Evolutionary conservation across 2,797 vertebrate genomes (phyloP), one percentile per base, ranked within the genome.

Genomic region (Spinibarbus caldwelli): DNA sequence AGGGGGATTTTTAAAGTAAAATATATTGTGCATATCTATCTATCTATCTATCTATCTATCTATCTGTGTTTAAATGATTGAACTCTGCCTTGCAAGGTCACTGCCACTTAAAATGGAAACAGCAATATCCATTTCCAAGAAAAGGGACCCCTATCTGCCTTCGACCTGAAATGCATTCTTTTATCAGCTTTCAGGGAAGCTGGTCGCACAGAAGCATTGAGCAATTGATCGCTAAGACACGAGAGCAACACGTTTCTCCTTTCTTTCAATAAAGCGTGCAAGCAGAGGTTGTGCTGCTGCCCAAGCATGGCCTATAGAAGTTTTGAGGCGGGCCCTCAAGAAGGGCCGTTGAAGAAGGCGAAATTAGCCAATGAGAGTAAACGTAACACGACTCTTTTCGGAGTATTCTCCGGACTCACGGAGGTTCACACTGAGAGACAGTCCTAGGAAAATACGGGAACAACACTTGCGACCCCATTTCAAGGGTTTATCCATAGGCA

Each of bases 381-480:
- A 54, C 68, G 91, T 89, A 92, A 91, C 80, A 79, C 23, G 89
- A 93, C 38, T 49, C 89, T 68, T 43, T 87, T 68, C 87, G 68
- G 79, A 87, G 85, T 87, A 89, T 64, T 86, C 78, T 54, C 59
- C 67, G 26, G 47, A 79, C 84, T 79, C 23, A 31, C 23, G 62
- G 64, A 76, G 89, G 80, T 88, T 92, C 88, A 88, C 86, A 80
- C 85, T 75, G 83, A 80, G 86, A 43, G 78, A 78, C 67, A 86
- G 52, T 94, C 94, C 92, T 87, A 76, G 89, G 92, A 94, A 93
- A 90, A n/a, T 70, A 29, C 49, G 87, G 84, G 49, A 62, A 82
- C 54, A 81, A 84, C 86, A 87, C 57, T 34, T 29, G 62, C 38
- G 21, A 45, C 78, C 64, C 52, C 38, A 23, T 52, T 80, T 47